Percentiles rank a stretch among this genome's conserved stretches.
Evolutionary conservation across 2,888 invertebrate genomes (phyloP).

Genomic region (Endotricha flammealis): DNA sequence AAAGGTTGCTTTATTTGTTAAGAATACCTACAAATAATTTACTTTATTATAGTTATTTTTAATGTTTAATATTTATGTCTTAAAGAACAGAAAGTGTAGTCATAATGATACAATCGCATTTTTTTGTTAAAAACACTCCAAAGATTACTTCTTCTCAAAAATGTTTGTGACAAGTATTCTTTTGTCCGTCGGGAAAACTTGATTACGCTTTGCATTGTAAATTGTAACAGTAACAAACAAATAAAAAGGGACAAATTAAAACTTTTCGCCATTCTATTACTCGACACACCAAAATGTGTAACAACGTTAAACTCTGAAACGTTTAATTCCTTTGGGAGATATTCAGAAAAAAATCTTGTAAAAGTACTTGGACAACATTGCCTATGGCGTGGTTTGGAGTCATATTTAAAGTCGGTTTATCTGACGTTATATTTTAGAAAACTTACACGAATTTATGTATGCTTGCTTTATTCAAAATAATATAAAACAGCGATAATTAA

Average conservation of each 20-base stretch:
- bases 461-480: not conserved
- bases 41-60: too few relatives aligned
- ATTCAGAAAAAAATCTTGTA: constrained; percentile 29
- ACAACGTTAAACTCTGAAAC: constrained; percentile 6
- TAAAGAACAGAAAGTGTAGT: too few relatives aligned
- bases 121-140: not conserved
- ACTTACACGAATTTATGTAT: too few relatives aligned
- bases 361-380: constrained; percentile 21
- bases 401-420: constrained; percentile 22
- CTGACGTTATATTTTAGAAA: too few relatives aligned
- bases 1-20: too few relatives aligned
- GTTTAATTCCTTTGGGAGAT: constrained; percentile 9
- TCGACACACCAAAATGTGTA: constrained; percentile 8
- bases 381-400: constrained; percentile 28
- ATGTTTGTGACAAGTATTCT: constrained; percentile 3
- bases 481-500: too few relatives aligned
- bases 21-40: too few relatives aligned
- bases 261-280: constrained; percentile 19
- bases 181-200: constrained; percentile 10
- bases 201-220: constrained; percentile 13
- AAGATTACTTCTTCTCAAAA: not conserved
- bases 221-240: constrained; percentile 19
- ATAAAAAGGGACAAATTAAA: constrained; percentile 26
- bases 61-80: too few relatives aligned
- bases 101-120: too few relatives aligned